Evolutionary conservation across 2,888 invertebrate genomes (phyloP), one percentile per base, ranked within the genome.

Genomic region (Herminia tarsipennalis): DNA sequence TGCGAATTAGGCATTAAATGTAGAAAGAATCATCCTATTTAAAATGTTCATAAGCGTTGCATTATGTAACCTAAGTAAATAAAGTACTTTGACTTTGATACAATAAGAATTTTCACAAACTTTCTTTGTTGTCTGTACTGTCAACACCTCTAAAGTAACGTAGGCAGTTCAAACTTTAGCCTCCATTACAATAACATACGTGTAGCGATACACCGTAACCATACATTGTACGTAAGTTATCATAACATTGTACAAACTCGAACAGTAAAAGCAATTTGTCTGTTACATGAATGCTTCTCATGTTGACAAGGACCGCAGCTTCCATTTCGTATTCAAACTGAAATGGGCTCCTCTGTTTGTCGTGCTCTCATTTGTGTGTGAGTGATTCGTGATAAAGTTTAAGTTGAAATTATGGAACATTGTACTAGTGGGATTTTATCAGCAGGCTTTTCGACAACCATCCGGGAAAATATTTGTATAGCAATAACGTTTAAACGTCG

Each of bases 261-360:
- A 52, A 68, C 53, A 56, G 61, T 56, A 63, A 64, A 72, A 75
- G 73, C 76, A 80, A 80, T 80, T 78, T 77, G 73, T 72, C 68
- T 68, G 70, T 68, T 64, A 72, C 70, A 69, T 58, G 59, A 69
- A 72, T 77, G 66, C 70, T 70, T 65, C 68, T 54, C 46, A 39
- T 69, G 76, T 76, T 77, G 76, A 76, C 80, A 73, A 57, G 65
- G 61, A 68, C 65, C 65, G 65, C 73, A 30, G 18, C 30, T 70
- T 42, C 60, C 66, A 73, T 77, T 78, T 69, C 76, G 70, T 72
- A 76, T 77, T 74, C 73, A 70, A 71, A 63, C 58, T 46, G 56
- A 45, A 56, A 50, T 56, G 52, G 54, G 48, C 52, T 60, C 41
- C 40, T 45, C 40, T 51, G 50, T 61, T 64, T 64, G 47, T 36